Conservation (phyloP, 2,113 vertebrate species). For the Etheostoma cragini region DNA sequence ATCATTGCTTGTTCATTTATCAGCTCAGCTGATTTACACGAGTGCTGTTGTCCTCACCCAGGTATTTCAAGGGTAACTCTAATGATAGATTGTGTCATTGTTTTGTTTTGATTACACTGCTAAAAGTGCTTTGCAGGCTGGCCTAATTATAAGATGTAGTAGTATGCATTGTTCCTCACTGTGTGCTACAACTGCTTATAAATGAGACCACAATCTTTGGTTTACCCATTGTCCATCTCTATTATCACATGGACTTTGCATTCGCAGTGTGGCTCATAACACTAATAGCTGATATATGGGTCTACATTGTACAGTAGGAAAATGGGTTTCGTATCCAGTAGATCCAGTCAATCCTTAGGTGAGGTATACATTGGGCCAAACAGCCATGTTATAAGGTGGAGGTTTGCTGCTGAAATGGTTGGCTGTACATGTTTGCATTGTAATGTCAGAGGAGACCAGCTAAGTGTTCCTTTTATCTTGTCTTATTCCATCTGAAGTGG, state of each 20-base stretch:
- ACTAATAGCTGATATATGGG: not conserved
- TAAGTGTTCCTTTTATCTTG: not conserved
- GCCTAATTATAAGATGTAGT: not conserved
- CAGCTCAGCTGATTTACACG: conserved; percentile 47
- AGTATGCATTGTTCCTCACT: not conserved
- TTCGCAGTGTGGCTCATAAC: too few relatives aligned
- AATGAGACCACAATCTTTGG: not conserved
- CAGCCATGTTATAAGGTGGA: not conserved
- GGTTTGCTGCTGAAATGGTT: too few relatives aligned
- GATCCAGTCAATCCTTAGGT: too few relatives aligned
- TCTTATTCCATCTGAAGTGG: conserved; percentile 3
- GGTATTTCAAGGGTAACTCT: conserved; percentile 41
- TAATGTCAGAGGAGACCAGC: not conserved
- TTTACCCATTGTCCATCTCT: not conserved
- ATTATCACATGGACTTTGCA: too few relatives aligned
- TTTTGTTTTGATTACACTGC: not conserved
- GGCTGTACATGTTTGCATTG: not conserved
- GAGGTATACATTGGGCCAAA: not conserved
- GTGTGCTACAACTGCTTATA: not conserved
- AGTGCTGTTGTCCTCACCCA: conserved; percentile 22
- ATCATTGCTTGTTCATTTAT: conserved; percentile 46
- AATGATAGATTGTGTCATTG: conserved; percentile 1
- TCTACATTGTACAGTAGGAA: not conserved
- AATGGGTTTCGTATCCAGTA: not conserved
- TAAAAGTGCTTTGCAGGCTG: not conserved